Evolutionary conservation across 2,113 vertebrate genomes (phyloP).

Genomic region (Pangasianodon hypophthalmus): DNA sequence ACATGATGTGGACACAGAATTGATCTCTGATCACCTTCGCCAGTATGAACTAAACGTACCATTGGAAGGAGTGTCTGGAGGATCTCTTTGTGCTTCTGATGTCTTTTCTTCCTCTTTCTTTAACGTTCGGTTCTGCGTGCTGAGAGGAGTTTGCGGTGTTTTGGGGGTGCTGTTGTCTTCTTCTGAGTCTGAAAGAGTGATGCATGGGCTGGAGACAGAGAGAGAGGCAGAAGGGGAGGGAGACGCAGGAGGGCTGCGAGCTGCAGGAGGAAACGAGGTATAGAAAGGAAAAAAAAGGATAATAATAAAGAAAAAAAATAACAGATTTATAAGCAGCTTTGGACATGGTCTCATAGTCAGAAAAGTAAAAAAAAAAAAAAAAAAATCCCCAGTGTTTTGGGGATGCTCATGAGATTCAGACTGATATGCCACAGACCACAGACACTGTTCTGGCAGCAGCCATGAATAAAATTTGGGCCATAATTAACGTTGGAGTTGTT

Average conservation of each 20-base stretch:
- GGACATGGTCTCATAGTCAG: not conserved
- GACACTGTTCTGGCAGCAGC: constrained; percentile 21
- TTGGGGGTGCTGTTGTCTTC: constrained; percentile 3
- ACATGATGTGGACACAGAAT: not conserved
- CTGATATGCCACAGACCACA: not conserved
- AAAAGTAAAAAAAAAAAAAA: not conserved
- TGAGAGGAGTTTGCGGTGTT: constrained; percentile 44
- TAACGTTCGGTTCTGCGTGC: constrained; percentile 49
- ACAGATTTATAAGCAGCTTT: constrained; percentile 14
- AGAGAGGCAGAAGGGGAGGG: constrained; percentile 21
- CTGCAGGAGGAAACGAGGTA: not conserved
- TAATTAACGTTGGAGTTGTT: constrained; percentile 40
- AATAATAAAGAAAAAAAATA: not conserved
- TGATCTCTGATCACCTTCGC: not conserved
- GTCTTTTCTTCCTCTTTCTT: not conserved
- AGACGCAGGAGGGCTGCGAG: constrained; percentile 22
- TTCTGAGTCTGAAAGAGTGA: constrained; percentile 28
- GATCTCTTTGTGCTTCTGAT: constrained; percentile 44
- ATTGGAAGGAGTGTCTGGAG: not conserved
- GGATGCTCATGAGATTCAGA: not conserved
- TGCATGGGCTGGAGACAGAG: constrained; percentile 29
- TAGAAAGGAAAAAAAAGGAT: not conserved
- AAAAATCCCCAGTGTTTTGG: constrained; percentile 4
- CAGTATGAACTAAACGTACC: not conserved
- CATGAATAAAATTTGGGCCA: constrained; percentile 18